Base-by-base conservation (phyloP, 1,140 invertebrate species). In the Calephelis virginiensis region DNA sequence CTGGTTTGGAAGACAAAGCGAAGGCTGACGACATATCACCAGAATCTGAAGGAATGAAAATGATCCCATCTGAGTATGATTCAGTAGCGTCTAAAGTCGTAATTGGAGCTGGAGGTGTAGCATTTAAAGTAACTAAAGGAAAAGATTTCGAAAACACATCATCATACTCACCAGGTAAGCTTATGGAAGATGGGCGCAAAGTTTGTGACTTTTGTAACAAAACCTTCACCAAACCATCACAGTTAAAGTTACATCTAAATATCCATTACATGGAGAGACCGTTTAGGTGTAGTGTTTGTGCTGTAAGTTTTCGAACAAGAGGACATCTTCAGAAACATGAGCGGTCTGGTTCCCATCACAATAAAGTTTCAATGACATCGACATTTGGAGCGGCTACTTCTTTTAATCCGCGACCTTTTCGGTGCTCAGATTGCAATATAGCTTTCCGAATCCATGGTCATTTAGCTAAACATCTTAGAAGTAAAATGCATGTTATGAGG, bases 381-480 rank as follows among this genome's bases (percentile, higher is more conserved):
- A 96, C 96, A 2, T 97, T 97, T 85, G 96, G 96, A 1, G 94
- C 95, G 8, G 95, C 96, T 0, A 97, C 95, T 0, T 94, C 95
- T 0, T 96, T 96, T 64, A 98, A 99, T 92, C 98, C 98, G 12
- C 93, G 98, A 60, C 97, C 98, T 6, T 99, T 98, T 80, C 97
- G 98, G 80, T 99, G 98, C 92, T 95, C 94, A 7, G 97, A 99
- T 80, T 99, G 98, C 87, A 97, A 97, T 85, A 96, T 98, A 68
- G 97, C 97, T 1, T 99, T 99, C 85, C 94, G 98, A 70, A 99
- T 99, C 80, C 97, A 98, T 80, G 98, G 97, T 0, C 98, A 99
- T 90, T 92, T 99, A 73, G 97, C 98, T 0, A 99, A 99, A 91
- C 98, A 99, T 93, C 92, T 99, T 49, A 94, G 98, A 48, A 98